These are phyloP conservation scores for Hoplodrina blanda DNA, from an alignment of 2,888 invertebrate genomes.

Conservation along the genomic window DNA sequence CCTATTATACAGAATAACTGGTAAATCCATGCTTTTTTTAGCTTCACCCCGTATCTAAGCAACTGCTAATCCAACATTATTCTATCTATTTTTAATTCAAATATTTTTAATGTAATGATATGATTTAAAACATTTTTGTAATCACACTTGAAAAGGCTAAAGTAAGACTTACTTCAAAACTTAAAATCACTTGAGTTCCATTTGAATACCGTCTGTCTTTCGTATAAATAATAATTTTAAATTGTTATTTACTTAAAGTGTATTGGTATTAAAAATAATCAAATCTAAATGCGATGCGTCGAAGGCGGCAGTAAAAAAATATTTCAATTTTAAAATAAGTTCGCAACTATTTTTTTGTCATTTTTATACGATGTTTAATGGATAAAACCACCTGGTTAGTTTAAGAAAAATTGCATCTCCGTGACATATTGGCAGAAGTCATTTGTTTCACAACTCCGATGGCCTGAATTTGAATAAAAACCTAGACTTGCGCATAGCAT, in stretches of 20 bases:
- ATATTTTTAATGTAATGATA: no score
- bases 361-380: slow-evolving; percentile 84
- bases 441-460: slow-evolving; percentile 79
- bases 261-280: slow-evolving; percentile 59
- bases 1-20: neutral
- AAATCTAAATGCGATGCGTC: slow-evolving; percentile 47
- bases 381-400: slow-evolving; percentile 86
- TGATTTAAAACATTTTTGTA: no score
- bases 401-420: slow-evolving; percentile 84
- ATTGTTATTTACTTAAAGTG: slow-evolving; percentile 43
- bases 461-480: slow-evolving; percentile 83
- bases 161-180: neutral
- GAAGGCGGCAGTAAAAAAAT: slow-evolving; percentile 60
- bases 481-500: slow-evolving; percentile 73
- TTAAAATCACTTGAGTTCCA: slow-evolving; percentile 15
- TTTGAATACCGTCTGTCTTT: slow-evolving; percentile 40
- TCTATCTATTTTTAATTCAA: no score
- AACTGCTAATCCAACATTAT: neutral
- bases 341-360: slow-evolving; percentile 70
- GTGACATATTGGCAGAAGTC: slow-evolving; percentile 85
- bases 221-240: slow-evolving; percentile 36
- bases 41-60: neutral
- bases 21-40: neutral
- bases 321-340: slow-evolving; percentile 69
- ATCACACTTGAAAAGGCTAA: neutral